Evolutionary conservation across 1,140 invertebrate species (phyloP), one percentile per base, ranked within the genome.

Genomic region (Drosophila orosa): DNA sequence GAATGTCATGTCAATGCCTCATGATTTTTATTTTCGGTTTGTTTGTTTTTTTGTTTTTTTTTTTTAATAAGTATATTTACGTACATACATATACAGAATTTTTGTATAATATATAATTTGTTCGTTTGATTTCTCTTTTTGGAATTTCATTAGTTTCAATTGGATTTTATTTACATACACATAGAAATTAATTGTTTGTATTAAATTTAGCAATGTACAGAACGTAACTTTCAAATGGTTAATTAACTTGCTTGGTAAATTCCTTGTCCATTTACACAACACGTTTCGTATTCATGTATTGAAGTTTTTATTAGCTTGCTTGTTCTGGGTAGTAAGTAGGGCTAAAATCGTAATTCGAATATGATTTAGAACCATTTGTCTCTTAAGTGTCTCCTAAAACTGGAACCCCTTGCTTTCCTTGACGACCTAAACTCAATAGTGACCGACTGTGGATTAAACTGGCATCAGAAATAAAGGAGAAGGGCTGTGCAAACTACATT

Each of bases 1-100:
- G 83, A 87, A 87, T 82, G 82, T 80, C 83, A 75, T 87, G 80
- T 75, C 63, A 82, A 85, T 85, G 74, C 60, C 78, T 76, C 80
- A 50, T 72, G 72, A 76, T 76, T 84, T 75, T 74, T 63, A 56
- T 56, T 71, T 68, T 74, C 19, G 17, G 33, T 35, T 48, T 29
- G 4, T 48, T 35, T 52, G 19, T 52, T 29, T 31, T 9, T 29
- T 68, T 63, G 48, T 69, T 47, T 65, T 61, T 56, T 65, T 47
- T 55, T 60, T 86, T 83, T 65, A 56, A 66, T 79, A 82, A 75
- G 77, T 87, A 82, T 86, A 83, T 78, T 81, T 80, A 62, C 68
- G 76, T 82, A 86, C 63, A 74, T 74, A 78, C 60, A 76, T 76
- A 79, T 58, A 81, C 77, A 63, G 73, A 44, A 66, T 81, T 67